Base-by-base conservation (phyloP, 2,888 invertebrate species). In the Lithodes maja region DNA sequence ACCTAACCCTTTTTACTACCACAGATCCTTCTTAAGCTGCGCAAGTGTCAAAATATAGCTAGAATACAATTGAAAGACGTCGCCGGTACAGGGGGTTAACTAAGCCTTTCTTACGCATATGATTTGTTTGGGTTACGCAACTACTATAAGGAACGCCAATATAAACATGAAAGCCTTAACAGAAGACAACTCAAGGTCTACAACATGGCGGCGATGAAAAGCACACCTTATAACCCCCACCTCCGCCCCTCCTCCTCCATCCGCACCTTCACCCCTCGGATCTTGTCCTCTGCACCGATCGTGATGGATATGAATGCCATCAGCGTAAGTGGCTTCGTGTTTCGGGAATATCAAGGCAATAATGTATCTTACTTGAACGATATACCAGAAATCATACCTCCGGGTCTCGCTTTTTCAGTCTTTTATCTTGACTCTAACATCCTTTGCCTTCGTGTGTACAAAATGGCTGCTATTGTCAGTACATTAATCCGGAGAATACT, bases 241-340 rank as follows among this genome's bases (percentile, higher is more conserved):
- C 17, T 61, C 74, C 71, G 52, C 17, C 54, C 74, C 17, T 17
- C 9, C 15, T 55, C 17, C 12, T 54, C 54, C 83, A 17, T n/a
- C 17, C 33, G 53, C 55, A 9, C 17, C 53, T 55, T 68, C 15
- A 69, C 53, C 75, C 52, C 69, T 69, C 86, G 50, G 77, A 49
- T 50, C 77, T 50, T 77, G 77, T 33, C 77, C 49, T 50, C 77
- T 54, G 55, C 80, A 71, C 80, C 33, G 86, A 86, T 86, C 86
- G 86, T 86, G 86, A 49, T 81, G 80, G 86, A 86, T 86, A 86
- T 86, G 54, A 86, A 74, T 86, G 86, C 69, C 79, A 86, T 86
- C 80, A 86, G 78, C 55, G 80, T 86, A 81, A 86, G 68, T 81
- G 86, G 80, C 74, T 61, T 86, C 80, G 80, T 86, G 80, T 78